These are phyloP conservation scores for Eulacestoma nigropectus DNA, from an alignment of 2,113 vertebrate species.

Conservation along the genomic window DNA sequence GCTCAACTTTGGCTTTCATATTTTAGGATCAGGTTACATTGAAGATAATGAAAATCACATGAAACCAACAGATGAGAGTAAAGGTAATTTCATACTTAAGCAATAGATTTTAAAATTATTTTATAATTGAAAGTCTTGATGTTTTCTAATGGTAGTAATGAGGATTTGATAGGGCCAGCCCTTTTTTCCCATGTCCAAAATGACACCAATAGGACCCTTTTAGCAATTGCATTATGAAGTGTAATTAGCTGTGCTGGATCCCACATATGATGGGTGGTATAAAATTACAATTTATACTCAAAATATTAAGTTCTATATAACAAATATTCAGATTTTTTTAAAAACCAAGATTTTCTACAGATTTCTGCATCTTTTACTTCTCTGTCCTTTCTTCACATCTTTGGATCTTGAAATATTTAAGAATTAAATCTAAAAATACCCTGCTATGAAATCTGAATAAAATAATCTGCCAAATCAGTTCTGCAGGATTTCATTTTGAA, in stretches of 20 bases:
- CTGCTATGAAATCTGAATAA: neutral
- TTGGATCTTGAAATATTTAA: neutral
- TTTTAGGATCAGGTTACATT: conserved; percentile 61
- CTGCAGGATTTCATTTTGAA: neutral
- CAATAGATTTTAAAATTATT: neutral
- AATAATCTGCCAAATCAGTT: neutral
- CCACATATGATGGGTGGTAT: neutral
- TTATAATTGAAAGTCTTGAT: neutral
- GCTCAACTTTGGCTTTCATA: neutral
- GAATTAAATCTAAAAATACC: neutral
- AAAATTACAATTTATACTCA: neutral
- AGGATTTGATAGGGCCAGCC: neutral
- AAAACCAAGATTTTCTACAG: neutral
- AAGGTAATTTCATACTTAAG: conserved; percentile 65
- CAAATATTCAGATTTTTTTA: neutral
- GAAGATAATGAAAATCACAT: conserved; percentile 71
- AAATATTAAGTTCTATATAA: neutral
- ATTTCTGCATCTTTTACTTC: neutral
- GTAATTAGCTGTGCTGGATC: neutral
- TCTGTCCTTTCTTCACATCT: neutral
- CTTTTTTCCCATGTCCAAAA: neutral
- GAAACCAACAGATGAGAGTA: conserved; percentile 70
- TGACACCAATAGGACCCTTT: neutral
- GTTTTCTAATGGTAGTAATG: neutral
- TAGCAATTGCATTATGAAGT: neutral